Base-by-base conservation (phyloP, 2,113 vertebrate species). In the Corynorhinus townsendii region DNA sequence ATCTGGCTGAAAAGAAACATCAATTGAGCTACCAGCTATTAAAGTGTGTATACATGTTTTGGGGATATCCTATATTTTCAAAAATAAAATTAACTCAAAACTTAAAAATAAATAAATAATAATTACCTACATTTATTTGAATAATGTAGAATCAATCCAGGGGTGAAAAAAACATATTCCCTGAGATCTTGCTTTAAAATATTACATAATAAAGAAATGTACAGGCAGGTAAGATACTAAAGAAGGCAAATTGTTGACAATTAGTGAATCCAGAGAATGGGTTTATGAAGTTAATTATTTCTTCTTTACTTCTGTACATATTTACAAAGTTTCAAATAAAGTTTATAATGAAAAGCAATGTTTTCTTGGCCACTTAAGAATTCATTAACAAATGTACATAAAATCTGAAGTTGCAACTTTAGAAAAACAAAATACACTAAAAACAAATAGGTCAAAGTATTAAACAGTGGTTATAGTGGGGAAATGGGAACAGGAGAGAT, bases 371-470 rank as follows among this genome's bases (percentile, higher is more conserved):
- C 66, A 81, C 71, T n/a, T 84, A 11, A 87, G n/a, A 94, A 95
- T 85, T 82, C 28, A 86, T 66, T 85, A 73, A 73, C 24, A 64
- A 79, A 77, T 20, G 16, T 24, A 83, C n/a, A 86, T 26, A 94
- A 76, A 80, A 85, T 85, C 75, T 77, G 82, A 90, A 92, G 30
- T 28, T 72, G 14, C 14, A 88, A 81, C 56, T 86, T 85, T 24
- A 82, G 52, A 88, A 95, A 94, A 95, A 71, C 28, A 77, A 92
- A 83, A 90, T n/a, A 94, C 12, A 71, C 71, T 88, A 66, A 85
- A 87, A 87, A 90, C 4, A 90, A 94, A 73, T 0, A 94, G 89
- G 20, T 14, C 47, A 85, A 94, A 93, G 92, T 76, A 84, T 33
- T 84, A 56, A 85, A 79, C 3, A 76, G 64, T 68, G 6, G 11